A percentile compares a stretch with the other conserved stretches of the same genome.
phyloP scores from a whole-genome alignment of 2,113 vertebrate genomes.

The Calypte anna region DNA sequence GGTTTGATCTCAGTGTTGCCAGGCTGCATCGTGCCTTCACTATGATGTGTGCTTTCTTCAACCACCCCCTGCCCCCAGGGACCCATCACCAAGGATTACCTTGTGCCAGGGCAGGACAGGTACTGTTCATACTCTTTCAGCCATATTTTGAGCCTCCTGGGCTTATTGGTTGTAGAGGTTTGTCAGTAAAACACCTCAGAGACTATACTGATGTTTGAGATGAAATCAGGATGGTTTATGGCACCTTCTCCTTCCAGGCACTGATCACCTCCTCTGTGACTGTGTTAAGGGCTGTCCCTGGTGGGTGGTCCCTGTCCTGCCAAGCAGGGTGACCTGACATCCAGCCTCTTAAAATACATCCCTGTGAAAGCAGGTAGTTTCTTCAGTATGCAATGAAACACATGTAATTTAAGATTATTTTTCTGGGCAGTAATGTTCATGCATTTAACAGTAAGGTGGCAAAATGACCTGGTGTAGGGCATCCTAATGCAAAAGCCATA shows the following conservation, averaged over 20 bases:
- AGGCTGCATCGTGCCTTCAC: neutral
- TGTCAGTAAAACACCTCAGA: neutral
- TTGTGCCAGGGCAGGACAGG: neutral
- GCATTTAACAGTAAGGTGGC: neutral
- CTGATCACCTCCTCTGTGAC: neutral
- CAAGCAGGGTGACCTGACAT: rapidly evolving
- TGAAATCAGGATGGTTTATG: neutral
- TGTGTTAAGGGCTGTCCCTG: neutral
- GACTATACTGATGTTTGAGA: neutral
- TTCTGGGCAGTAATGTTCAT: neutral
- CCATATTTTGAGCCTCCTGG: neutral
- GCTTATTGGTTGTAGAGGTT: neutral
- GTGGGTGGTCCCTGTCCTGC: neutral
- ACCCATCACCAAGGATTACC: neutral
- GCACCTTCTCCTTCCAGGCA: neutral
- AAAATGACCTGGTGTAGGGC: neutral
- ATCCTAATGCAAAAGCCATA: neutral
- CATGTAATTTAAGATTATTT: neutral
- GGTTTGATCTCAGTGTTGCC: neutral
- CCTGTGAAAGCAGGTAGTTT: neutral
- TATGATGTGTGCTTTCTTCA: neutral
- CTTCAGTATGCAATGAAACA: neutral
- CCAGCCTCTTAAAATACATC: neutral
- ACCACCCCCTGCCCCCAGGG: too few species aligned
- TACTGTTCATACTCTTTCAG: neutral